Percentiles rank a stretch among this genome's conserved stretches.
Conservation (phyloP, 2,888 invertebrate genomes). For the Tenthredo livida region DNA sequence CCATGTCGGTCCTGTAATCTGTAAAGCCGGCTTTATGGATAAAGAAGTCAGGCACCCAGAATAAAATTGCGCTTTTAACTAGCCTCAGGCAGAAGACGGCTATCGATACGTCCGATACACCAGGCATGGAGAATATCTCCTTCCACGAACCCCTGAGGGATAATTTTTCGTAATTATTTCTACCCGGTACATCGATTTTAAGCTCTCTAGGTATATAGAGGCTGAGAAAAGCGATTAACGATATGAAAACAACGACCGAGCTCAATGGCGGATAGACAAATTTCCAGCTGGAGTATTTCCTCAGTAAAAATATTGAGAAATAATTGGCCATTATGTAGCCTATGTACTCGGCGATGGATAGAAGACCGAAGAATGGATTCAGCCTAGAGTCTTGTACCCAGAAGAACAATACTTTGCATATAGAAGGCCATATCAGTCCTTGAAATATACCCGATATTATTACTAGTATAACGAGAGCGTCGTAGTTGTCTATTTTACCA, state of each 20-base stretch:
- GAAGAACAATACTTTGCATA: slow-evolving; percentile 32
- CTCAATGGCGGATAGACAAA: slow-evolving; percentile 27
- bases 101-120: slow-evolving; percentile 24
- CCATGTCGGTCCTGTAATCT: slow-evolving; percentile 17
- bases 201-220: slow-evolving; percentile 35
- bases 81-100: background rate
- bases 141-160: slow-evolving; percentile 6
- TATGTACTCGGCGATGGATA: slow-evolving; percentile 28
- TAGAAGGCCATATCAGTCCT: slow-evolving; percentile 40
- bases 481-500: slow-evolving; percentile 44
- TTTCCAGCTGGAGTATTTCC: slow-evolving; percentile 32
- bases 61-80: slow-evolving; percentile 23
- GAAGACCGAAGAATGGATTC: slow-evolving; percentile 27
- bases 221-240: slow-evolving; percentile 23
- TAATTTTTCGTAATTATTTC: background rate
- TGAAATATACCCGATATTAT: slow-evolving; percentile 40
- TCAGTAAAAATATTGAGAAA: background rate
- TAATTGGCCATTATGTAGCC: slow-evolving; percentile 10
- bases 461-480: background rate
- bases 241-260: background rate
- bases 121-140: slow-evolving; percentile 12
- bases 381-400: slow-evolving; percentile 39
- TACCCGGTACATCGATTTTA: slow-evolving; percentile 28
- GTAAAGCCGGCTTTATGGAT: slow-evolving; percentile 8
- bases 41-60: slow-evolving; percentile 40